Evolutionary conservation across 92 coral and sea anemone genomes (phyloP).

Genomic region (Phenganax stokvisi): DNA sequence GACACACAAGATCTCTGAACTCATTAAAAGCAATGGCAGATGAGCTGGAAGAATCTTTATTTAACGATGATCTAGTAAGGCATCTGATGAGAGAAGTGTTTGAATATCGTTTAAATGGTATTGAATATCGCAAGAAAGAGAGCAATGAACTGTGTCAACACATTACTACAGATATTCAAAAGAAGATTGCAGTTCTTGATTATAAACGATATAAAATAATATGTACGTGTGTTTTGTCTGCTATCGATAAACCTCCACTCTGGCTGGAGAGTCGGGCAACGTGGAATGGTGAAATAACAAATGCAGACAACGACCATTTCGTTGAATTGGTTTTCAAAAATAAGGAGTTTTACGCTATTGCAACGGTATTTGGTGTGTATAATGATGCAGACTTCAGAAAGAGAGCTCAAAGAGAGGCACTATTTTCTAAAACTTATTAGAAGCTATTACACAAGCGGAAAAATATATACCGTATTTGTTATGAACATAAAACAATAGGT

Average conservation of each 20-base stretch:
- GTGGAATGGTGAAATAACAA: constrained; percentile 64
- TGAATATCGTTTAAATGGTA: constrained; percentile 57
- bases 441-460: too few species aligned
- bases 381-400: constrained; percentile 37
- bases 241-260: constrained; percentile 55
- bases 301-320: constrained; percentile 64
- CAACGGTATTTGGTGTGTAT: constrained; percentile 79
- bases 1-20: not conserved
- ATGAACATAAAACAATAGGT: too few species aligned
- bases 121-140: constrained; percentile 60
- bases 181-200: constrained; percentile 59
- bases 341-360: constrained; percentile 70
- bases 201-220: constrained; percentile 63
- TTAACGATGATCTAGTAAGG: constrained; percentile 48
- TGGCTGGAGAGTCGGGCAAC: constrained; percentile 83
- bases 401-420: constrained; percentile 30
- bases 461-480: too few species aligned
- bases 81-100: constrained; percentile 63
- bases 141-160: constrained; percentile 49
- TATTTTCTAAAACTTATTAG: constrained; percentile 16
- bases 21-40: not conserved
- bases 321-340: constrained; percentile 81
- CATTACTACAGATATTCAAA: constrained; percentile 54
- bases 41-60: constrained; percentile 2
- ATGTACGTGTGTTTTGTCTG: constrained; percentile 72